Evolutionary conservation across 2,113 vertebrate species (phyloP), one percentile per base, ranked within the genome.

Genomic region (Peromyscus leucopus): DNA sequence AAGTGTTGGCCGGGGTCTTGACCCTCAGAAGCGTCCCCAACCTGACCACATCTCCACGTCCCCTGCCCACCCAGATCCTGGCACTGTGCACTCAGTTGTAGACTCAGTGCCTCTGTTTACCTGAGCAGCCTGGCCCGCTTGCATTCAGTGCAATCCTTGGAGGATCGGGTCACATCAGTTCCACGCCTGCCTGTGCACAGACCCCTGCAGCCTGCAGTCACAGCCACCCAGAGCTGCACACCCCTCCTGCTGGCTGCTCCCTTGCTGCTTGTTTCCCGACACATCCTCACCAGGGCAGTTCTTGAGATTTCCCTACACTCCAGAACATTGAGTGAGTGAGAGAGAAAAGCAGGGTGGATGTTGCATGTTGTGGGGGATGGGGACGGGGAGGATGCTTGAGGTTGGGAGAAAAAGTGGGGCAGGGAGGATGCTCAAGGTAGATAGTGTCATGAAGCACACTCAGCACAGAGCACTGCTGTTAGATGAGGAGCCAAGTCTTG

Each of bases 131-230:
- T 7, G 51, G 7, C 11, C 19, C 19, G 67, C 63, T 11, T 9
- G 12, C 39, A 21, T 22, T 15, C 28, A 7, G 42, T 15, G 10
- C 1, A 22, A 4, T 1, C 48, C 65, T 79, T 36, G 2, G 71
- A 55, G 36, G 71, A 36, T 0, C 0, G 48, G 57, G 33, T 80
- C 82, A n/a, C 0, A 3, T 19, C 46, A 15, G 33, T 67, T 76
- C 39, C 4, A 22, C 5, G 3, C 69, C 75, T 39, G 79, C 79
- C 79, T 72, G 17, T 31, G 21, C 5, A 4, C 24, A 55, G n/a
- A 17, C 78, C 67, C 71, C 5, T n/a, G 5, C 36, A 31, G n/a
- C 11, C n/a, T 28, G 31, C 51, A 36, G 28, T 51, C 76, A 79
- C 76, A 48, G 74, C 57, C 26, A n/a, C 24, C n/a, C 2, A 26